Evolutionary conservation across 2,888 invertebrate species (phyloP).

Genomic region (Halocaridina rubra): DNA sequence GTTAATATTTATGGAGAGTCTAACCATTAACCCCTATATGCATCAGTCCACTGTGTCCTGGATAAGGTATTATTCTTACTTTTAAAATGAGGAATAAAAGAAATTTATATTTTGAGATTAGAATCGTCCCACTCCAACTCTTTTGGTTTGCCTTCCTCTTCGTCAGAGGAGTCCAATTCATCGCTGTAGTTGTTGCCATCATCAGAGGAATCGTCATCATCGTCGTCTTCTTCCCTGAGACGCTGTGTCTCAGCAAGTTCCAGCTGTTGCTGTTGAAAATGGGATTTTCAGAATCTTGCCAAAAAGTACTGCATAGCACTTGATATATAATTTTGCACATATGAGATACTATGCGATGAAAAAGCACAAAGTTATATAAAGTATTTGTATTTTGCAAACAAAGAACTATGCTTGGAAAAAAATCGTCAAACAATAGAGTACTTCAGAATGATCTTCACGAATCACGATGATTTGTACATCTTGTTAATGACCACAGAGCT

Average conservation of each 20-base stretch:
- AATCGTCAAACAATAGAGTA: too few species aligned
- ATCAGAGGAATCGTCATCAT: slow-evolving; percentile 57
- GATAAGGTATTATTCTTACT: background rate
- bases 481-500: too few species aligned
- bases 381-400: too few species aligned
- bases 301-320: background rate
- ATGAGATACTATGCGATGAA: too few species aligned
- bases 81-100: background rate
- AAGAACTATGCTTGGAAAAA: too few species aligned
- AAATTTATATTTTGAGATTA: slow-evolving; percentile 58
- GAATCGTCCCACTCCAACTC: slow-evolving; percentile 63
- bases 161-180: slow-evolving; percentile 54
- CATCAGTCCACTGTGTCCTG: slow-evolving; percentile 16
- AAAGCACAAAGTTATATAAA: too few species aligned
- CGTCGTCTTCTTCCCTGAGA: slow-evolving; percentile 49
- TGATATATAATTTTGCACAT: too few species aligned
- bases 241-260: slow-evolving; percentile 56
- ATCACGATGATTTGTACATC: too few species aligned
- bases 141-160: slow-evolving; percentile 57
- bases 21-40: slow-evolving; percentile 2
- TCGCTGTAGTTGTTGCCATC: slow-evolving; percentile 59
- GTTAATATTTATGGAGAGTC: background rate
- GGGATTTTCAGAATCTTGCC: background rate
- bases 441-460: too few species aligned
- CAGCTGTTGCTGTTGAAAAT: slow-evolving; percentile 53